Evolutionary conservation across 2,113 vertebrate genomes (phyloP).

Genomic region (Phaethon lepturus): DNA sequence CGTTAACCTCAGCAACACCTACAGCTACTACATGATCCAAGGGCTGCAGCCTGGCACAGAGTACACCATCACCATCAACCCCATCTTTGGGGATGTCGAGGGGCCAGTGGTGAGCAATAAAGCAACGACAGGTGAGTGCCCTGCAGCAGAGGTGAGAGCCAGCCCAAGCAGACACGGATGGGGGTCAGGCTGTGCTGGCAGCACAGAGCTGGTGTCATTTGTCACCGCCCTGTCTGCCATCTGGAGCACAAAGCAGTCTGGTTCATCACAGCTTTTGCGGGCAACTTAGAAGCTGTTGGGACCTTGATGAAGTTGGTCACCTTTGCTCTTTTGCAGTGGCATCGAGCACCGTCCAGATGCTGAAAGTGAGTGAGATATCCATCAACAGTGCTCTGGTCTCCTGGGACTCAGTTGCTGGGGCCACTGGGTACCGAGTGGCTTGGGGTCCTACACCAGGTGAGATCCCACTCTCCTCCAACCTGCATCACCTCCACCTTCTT

Average conservation of each 20-base stretch:
- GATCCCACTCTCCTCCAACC: fast-evolving
- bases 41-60: slow-evolving; percentile 81
- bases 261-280: not conserved
- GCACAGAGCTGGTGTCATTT: not conserved
- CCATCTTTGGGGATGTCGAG: slow-evolving; percentile 86
- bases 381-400: slow-evolving; percentile 78
- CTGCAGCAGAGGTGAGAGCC: not conserved
- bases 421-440: slow-evolving; percentile 86
- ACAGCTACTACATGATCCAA: slow-evolving; percentile 88
- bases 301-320: not conserved
- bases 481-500: not conserved
- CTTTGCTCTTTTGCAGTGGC: slow-evolving; percentile 76
- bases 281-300: not conserved
- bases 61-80: slow-evolving; percentile 85
- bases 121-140: slow-evolving; percentile 79
- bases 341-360: slow-evolving; percentile 82
- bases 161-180: not conserved
- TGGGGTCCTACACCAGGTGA: slow-evolving; percentile 90
- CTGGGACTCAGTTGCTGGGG: slow-evolving; percentile 86
- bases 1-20: slow-evolving; percentile 82
- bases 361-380: slow-evolving; percentile 82
- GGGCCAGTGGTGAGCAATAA: slow-evolving; percentile 77
- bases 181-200: not conserved
- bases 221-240: not conserved
- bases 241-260: not conserved